Conservation (phyloP, 2,888 invertebrate species). For the Phaonia tiefii region DNA sequence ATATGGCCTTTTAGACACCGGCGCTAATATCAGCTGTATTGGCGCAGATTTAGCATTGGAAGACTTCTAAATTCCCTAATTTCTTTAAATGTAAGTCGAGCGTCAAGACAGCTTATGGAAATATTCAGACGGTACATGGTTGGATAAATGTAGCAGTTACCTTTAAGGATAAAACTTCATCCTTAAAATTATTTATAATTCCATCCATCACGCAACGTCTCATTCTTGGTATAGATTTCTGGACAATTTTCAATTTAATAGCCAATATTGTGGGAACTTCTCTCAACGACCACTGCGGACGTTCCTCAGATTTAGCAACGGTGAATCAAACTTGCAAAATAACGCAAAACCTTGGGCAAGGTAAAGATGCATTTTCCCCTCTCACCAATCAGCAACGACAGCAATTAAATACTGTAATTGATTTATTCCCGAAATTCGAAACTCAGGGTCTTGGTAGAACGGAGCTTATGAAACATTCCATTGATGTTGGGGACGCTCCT, state of each 20-base stretch:
- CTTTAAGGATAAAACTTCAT: not conserved
- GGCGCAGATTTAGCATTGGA: slow-evolving; percentile 43
- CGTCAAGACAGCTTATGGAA: not conserved
- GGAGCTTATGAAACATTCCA: slow-evolving; percentile 36
- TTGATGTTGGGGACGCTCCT: slow-evolving; percentile 51
- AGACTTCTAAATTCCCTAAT: slow-evolving; percentile 9
- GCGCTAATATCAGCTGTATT: slow-evolving; percentile 33
- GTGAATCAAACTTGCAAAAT: not conserved
- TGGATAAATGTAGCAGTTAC: slow-evolving; percentile 24
- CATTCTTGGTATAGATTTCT: slow-evolving; percentile 42
- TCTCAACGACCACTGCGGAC: not conserved
- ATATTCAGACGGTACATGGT: not conserved
- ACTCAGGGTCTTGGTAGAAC: slow-evolving; percentile 46
- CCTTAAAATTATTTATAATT: slow-evolving; percentile 29
- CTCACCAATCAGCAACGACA: slow-evolving; percentile 22
- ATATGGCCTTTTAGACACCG: not conserved
- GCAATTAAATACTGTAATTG: slow-evolving; percentile 39
- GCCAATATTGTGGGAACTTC: slow-evolving; percentile 22
- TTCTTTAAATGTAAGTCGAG: not conserved
- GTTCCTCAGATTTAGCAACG: not conserved
- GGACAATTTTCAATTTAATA: slow-evolving; percentile 22
- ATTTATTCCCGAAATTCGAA: slow-evolving; percentile 20
- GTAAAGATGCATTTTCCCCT: too few relatives aligned
- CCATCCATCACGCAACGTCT: slow-evolving; percentile 28
- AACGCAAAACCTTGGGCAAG: too few relatives aligned